Evolutionary conservation across 2,113 vertebrate species (phyloP).

Genomic region (Aegithalos caudatus): DNA sequence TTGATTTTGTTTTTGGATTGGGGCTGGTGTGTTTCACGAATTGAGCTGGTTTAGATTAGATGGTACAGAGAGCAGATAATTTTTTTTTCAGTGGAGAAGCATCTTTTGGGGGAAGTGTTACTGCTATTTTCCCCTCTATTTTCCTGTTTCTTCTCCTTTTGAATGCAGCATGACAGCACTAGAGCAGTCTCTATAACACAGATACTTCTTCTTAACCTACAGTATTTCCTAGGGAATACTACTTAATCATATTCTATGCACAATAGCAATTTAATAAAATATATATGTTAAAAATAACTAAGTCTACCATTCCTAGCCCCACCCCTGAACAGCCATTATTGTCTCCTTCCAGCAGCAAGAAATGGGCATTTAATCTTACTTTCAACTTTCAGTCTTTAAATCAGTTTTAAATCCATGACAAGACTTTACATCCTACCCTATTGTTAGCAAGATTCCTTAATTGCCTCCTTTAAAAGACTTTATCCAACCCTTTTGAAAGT

Average conservation of each 20-base stretch:
- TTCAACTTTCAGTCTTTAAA: conserved; percentile 65
- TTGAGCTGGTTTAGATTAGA: not conserved
- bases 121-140: not conserved
- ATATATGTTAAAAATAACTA: not conserved
- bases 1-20: not conserved
- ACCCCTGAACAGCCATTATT: conserved; percentile 54
- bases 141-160: conserved; percentile 8
- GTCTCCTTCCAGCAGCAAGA: conserved; percentile 52
- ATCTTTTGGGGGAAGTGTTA: not conserved
- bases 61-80: not conserved
- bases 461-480: conserved; percentile 67
- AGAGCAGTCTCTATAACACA: not conserved
- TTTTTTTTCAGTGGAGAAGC: not conserved
- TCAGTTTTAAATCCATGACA: conserved; percentile 67
- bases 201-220: not conserved
- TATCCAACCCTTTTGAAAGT: conserved; percentile 64
- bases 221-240: conserved; percentile 5
- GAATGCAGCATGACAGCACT: not conserved
- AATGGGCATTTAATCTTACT: conserved; percentile 61
- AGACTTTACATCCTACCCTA: conserved; percentile 64
- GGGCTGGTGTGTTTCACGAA: not conserved
- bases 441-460: conserved; percentile 71
- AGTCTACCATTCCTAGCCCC: not conserved
- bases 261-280: conserved; percentile 50
- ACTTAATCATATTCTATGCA: conserved; percentile 33